Base-by-base conservation (phyloP, 2,113 vertebrate genomes). In the Pseudois nayaur region DNA sequence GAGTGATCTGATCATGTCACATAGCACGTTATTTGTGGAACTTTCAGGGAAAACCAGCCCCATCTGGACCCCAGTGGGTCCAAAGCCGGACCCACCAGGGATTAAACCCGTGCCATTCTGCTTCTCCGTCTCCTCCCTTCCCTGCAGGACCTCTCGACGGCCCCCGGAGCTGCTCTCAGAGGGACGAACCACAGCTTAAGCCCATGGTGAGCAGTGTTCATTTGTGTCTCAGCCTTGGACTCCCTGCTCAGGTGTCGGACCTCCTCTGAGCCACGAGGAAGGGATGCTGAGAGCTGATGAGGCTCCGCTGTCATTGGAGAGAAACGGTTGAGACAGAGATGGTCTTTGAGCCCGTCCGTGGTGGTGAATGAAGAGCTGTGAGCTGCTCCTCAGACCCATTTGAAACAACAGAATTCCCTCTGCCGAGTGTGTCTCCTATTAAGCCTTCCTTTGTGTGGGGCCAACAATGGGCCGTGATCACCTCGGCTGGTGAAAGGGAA, bases 311-410 rank as follows among this genome's bases (percentile, higher is more conserved):
- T 76, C 57, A 60, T 16, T 40, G 21, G 54, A 84, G 25, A 91
- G 27, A 88, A 96, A 83, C 5, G 16, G 11, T 54, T 48, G n/a
- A 48, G 78, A 85, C 59, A 82, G 64, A 86, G 89, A 8, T 29
- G 19, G 2, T 86, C 89, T 92, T 40, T 3, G 27, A 95, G 54
- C 29, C 55, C 29, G 0, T 50, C 78, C 6, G 1, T 29, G 62
- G n/a, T 59, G 29, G 48, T 87, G 33, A 97, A 92, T 27, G 36
- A 71, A 50, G 57, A 96, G 67, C 86, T 87, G 91, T 31, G 33
- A 88, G 82, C 36, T 50, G 19, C 29, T 87, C 50, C 62, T 88
- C 52, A 79, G 62, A 55, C 27, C 86, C 85, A 67, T 74, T 87
- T 52, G 8, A 87, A 76, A 86, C 67, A 85, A 83, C 17, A 83